Conservation (phyloP, 2,797 vertebrate genomes). For the Manis pentadactyla region DNA sequence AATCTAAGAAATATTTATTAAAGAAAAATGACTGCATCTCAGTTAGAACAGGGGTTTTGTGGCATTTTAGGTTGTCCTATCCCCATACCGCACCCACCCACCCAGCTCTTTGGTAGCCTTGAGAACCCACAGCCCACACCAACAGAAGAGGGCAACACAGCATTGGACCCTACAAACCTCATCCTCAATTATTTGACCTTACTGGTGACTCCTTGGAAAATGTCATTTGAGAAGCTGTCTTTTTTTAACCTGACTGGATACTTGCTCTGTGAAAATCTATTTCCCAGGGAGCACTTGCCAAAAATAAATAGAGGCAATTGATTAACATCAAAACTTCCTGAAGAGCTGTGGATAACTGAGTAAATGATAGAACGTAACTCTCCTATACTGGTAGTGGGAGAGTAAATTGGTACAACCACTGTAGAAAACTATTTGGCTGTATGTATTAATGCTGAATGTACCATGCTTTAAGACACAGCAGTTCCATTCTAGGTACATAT, state of each 20-base stretch:
- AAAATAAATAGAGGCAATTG: background rate
- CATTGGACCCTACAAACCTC: background rate
- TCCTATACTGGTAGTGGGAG: background rate
- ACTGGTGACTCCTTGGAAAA: background rate
- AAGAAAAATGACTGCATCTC: background rate
- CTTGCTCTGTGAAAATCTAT: background rate
- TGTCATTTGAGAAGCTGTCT: background rate
- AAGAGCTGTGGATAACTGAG: background rate
- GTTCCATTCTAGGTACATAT: background rate
- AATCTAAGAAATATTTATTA: background rate
- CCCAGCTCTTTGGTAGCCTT: background rate
- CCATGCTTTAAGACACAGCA: background rate
- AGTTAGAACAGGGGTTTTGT: background rate
- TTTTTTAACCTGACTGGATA: background rate
- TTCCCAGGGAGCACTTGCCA: background rate
- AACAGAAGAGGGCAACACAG: background rate
- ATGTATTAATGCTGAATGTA: background rate
- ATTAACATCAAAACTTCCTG: background rate
- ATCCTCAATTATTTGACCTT: background rate
- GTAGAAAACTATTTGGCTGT: background rate
- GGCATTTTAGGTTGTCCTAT: background rate
- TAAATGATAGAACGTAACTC: background rate
- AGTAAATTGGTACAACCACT: background rate
- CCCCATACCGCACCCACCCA: background rate
- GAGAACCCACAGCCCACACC: background rate